Conservation (phyloP, 2,113 vertebrate species). For the Equus przewalskii region DNA sequence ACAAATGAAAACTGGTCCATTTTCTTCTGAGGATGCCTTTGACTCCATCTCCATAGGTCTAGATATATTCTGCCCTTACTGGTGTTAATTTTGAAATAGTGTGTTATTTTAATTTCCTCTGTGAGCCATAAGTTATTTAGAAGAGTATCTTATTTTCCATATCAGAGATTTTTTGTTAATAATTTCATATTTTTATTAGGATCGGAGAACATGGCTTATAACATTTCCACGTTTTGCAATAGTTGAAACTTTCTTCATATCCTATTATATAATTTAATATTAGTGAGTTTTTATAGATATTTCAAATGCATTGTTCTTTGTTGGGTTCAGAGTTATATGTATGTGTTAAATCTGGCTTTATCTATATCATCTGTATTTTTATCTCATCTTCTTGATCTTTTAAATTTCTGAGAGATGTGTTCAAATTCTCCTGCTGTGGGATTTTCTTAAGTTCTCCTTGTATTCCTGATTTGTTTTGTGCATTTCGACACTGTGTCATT, state of each 20-base stretch:
- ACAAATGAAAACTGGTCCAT: background rate
- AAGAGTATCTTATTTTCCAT: background rate
- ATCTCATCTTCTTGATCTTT: constrained; percentile 20
- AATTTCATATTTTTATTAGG: background rate
- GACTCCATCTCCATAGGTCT: background rate
- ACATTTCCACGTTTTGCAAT: background rate
- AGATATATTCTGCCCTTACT: background rate
- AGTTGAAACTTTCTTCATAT: background rate
- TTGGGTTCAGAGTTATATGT: background rate
- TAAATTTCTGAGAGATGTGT: background rate
- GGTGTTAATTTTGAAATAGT: constrained; percentile 19
- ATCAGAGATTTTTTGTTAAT: background rate
- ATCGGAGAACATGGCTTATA: background rate
- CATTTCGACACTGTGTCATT: background rate
- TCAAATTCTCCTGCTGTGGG: background rate
- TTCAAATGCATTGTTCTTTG: background rate
- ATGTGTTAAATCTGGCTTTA: background rate
- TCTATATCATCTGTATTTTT: background rate
- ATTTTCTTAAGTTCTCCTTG: background rate
- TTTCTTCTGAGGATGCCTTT: constrained; percentile 14
- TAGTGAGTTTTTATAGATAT: background rate
- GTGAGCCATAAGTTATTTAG: background rate
- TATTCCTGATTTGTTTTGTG: background rate
- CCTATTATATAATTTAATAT: background rate
- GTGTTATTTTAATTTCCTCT: constrained; percentile 38